Base-by-base conservation (phyloP, 2,113 vertebrate species). In the Enhydra lutris region DNA sequence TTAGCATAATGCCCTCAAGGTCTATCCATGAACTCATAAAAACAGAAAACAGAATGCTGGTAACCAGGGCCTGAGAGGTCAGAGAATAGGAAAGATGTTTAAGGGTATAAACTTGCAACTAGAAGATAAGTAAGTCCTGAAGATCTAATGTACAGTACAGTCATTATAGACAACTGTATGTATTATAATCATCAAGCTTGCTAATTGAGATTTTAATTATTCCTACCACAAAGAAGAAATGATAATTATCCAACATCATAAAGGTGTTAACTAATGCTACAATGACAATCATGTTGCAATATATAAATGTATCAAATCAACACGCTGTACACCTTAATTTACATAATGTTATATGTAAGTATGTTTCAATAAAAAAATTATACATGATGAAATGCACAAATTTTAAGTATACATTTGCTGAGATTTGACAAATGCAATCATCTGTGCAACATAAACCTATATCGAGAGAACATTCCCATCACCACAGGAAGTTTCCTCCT, bases 341-440 rank as follows among this genome's bases (percentile, higher is more conserved):
- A 83, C 10, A 45, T 4, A 90, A 61, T 15, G 29, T 84, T 84
- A 65, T 76, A 84, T 55, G 11, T 76, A 89, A 82, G 81, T 55
- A 76, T 55, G 52, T 83, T 61, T 89, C 55, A 65, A 14, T 90
- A 47, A 45, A 94, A 94, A 67, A 90, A 84, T 24, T 78, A 83
- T 36, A 88, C 55, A 83, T 7, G 17, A 92, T 78, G 29, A 83
- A 93, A 47, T 67, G 36, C 14, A 94, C 42, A 88, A 24, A 71
- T 57, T 88, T 85, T 87, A 74, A 89, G 57, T 31, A 45, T 31
- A 82, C 23, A 95, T 52, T 90, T 94, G 39, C 76, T 93, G 78
- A 86, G n/a, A 79, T 88, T 91, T 94, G 34, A 96, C 29, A 96
- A 94, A 86, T 91, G 47, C 20, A 91, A 82, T 89, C 39, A 73